phyloP scores from a whole-genome alignment of 2,113 vertebrate genomes.

The Zootoca vivipara region DNA sequence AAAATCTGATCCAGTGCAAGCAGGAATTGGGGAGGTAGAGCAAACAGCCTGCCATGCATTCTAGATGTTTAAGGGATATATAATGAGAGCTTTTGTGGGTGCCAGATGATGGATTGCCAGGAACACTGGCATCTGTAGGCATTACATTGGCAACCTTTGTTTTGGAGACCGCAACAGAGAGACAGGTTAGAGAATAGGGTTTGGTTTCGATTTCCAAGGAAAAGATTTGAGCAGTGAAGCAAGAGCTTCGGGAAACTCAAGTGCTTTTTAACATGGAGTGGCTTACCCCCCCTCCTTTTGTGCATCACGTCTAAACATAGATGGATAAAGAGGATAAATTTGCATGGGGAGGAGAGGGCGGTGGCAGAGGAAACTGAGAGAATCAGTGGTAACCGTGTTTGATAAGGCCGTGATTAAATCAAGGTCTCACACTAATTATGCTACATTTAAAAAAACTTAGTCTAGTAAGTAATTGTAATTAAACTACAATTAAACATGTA shows the following conservation, averaged over 20 bases:
- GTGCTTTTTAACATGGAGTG: slow-evolving; percentile 39
- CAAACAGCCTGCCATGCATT: too few species aligned
- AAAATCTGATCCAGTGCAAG: too few species aligned
- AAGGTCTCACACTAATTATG: slow-evolving; percentile 79
- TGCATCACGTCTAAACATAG: slow-evolving; percentile 2
- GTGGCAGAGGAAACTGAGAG: slow-evolving; percentile 24
- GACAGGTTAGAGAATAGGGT: slow-evolving; percentile 37
- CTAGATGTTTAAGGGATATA: too few species aligned
- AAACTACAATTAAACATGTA: slow-evolving; percentile 82
- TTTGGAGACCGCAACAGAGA: slow-evolving; percentile 48
- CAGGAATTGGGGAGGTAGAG: too few species aligned
- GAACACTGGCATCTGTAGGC: too few species aligned
- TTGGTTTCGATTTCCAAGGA: slow-evolving; percentile 41
- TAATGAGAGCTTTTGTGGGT: too few species aligned
- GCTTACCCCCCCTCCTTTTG: not conserved
- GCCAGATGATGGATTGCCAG: too few species aligned
- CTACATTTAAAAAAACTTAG: slow-evolving; percentile 81
- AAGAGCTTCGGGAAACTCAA: slow-evolving; percentile 45
- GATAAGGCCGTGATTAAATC: slow-evolving; percentile 81
- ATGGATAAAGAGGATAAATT: slow-evolving; percentile 19
- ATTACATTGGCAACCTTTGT: too few species aligned
- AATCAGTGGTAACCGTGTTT: slow-evolving; percentile 62
- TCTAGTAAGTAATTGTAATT: slow-evolving; percentile 83
- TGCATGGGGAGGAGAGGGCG: slow-evolving; percentile 8
- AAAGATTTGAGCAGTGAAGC: slow-evolving; percentile 46